Evolutionary conservation across 2,797 vertebrate species (phyloP).

Genomic region (Gallinago solitaria): DNA sequence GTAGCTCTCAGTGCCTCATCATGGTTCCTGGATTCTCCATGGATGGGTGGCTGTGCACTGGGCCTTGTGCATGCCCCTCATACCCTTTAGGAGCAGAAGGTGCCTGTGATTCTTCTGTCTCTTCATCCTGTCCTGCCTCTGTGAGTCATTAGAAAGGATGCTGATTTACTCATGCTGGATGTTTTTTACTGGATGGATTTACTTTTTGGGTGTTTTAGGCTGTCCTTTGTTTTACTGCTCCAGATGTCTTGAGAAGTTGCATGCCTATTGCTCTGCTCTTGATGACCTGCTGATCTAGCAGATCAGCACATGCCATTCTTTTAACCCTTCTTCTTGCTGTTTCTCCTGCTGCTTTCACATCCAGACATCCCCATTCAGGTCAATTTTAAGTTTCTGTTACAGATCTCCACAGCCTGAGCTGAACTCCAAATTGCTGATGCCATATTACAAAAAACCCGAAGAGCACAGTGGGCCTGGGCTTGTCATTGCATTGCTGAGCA

Average conservation of each 20-base stretch:
- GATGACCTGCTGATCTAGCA: conserved; percentile 1
- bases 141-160: not conserved
- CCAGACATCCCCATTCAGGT: not conserved
- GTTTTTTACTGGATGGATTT: too few relatives aligned
- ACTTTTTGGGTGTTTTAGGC: not conserved
- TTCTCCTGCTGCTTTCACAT: conserved; percentile 2
- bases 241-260: not conserved
- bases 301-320: conserved; percentile 22
- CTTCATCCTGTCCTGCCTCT: not conserved
- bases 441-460: not conserved
- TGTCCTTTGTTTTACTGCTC: conserved; percentile 1
- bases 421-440: not conserved
- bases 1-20: not conserved
- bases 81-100: not conserved
- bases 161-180: not conserved
- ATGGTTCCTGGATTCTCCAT: fast-evolving
- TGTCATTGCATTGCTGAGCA: not conserved
- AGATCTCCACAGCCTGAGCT: not conserved
- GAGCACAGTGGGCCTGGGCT: not conserved
- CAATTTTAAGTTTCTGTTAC: not conserved
- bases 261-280: not conserved
- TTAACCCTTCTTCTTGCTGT: not conserved
- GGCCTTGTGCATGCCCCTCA: not conserved
- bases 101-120: not conserved
- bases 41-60: not conserved